Evolutionary conservation across 2,888 invertebrate genomes (phyloP).

Genomic region (Tineola bisselliella): DNA sequence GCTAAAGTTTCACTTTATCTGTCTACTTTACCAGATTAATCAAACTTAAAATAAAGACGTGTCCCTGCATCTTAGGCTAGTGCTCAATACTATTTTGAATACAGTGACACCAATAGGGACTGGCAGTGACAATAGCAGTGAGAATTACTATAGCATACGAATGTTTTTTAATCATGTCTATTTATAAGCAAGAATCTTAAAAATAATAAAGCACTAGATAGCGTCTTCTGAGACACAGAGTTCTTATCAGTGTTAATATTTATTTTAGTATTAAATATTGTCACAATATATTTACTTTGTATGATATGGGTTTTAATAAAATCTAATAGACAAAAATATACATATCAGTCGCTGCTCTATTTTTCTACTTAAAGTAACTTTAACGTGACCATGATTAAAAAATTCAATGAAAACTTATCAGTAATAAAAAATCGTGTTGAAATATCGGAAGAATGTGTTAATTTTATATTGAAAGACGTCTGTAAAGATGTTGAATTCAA

Average conservation of each 20-base stretch:
- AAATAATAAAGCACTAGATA: too few species aligned
- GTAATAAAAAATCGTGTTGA: neutral
- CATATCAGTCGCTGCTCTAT: neutral
- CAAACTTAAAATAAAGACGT: too few species aligned
- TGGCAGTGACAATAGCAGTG: too few species aligned
- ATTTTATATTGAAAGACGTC: neutral
- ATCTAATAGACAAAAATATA: neutral
- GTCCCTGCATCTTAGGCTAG: too few species aligned
- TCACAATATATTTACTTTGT: neutral
- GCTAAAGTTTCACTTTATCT: too few species aligned
- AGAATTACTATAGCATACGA: too few species aligned
- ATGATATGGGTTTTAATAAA: neutral
- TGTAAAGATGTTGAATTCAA: slow-evolving; percentile 20
- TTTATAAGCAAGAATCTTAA: too few species aligned
- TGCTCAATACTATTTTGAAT: too few species aligned
- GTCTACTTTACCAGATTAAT: too few species aligned
- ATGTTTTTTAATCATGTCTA: too few species aligned
- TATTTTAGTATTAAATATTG: neutral
- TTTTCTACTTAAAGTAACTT: neutral
- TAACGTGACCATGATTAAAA: neutral
- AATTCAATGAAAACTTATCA: neutral
- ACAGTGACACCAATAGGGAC: too few species aligned
- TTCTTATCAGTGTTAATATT: neutral
- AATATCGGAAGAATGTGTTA: neutral
- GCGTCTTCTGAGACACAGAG: neutral